Conservation (phyloP, 2,113 vertebrate species). For the human region GRCh38 chr2:212109501-212110000, state of each 20-base stretch:
- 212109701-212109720: background rate
- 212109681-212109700: background rate
- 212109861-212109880: background rate
- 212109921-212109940: background rate
- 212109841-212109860: background rate
- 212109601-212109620: background rate
- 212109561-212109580: background rate
- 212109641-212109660: background rate
- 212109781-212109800: background rate
- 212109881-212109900: background rate
- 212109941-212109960: background rate
- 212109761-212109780: background rate
- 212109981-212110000: background rate
- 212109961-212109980: background rate
- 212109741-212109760: background rate
- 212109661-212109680: background rate
- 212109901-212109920: slow-evolving; percentile 43
- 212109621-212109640: background rate
- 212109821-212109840: background rate
- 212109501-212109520: background rate
- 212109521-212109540: slow-evolving; percentile 16
- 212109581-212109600: background rate
- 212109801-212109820: background rate
- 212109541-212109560: background rate
- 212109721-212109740: background rate